Base-by-base conservation (phyloP, 2,113 vertebrate genomes). In the Scopus umbretta region DNA sequence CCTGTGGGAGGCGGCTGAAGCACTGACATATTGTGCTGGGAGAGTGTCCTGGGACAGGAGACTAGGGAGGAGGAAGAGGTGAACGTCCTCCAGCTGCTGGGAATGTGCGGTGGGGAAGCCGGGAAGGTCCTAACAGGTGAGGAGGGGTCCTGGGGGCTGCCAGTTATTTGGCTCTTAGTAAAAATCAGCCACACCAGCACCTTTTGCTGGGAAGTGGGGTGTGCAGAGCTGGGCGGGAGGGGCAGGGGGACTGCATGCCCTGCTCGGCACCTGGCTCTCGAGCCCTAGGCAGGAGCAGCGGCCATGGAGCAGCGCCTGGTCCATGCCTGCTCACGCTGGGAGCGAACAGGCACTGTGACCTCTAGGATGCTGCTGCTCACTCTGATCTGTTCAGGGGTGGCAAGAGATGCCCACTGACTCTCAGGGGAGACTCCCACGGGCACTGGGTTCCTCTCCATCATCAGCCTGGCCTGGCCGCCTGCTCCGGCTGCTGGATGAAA, bases 221-320 rank as follows among this genome's bases (percentile, higher is more conserved):
- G 19, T 68, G 25, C 19, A 45, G 47, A 67, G 11, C 42, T 16
- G 52, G 9, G 11, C 26, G 26, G 25, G 55, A 40, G 42, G 21
- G 30, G 34, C 12, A 15, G 16, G 15, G 29, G 29, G 21, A 19
- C 9, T 0, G 2, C n/a, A 8, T 3, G 32, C 22, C 17, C 53
- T 9, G 25, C 34, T 88, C 4, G 8, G 63, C 32, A 49, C 40
- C 45, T 6, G 17, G 40, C 40, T 66, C 27, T 47, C 0, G 3
- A 45, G 29, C 85, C 65, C 74, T 17, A 29, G 17, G 30, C 1
- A 8, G 42, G 66, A 66, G 25, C 59, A 65, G 62, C 1, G 9
- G 42, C 76, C 4, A 1, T 30, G 67, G 32, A 76, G 71, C 18
- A 66, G 53, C 3, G 1, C 52, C 47, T 34, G 53, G 55, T 61